Percentiles rank a stretch among this genome's conserved stretches.
These are phyloP conservation scores for Paraescarpia echinospica DNA, from an alignment of 1,140 invertebrate species.

Conservation along the genomic window DNA sequence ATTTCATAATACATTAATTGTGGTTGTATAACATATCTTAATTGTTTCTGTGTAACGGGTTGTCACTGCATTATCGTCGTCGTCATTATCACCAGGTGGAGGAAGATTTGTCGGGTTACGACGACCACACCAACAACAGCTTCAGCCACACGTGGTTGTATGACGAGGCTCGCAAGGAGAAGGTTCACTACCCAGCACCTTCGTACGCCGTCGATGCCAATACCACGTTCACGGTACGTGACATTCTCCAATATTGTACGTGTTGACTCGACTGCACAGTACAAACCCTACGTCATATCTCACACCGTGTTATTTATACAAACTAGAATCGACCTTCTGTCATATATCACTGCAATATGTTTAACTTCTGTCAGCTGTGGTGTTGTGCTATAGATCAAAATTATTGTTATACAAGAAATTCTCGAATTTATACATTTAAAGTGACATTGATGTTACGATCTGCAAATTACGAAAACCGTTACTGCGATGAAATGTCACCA, in stretches of 20 bases:
- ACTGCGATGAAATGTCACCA: too few relatives aligned
- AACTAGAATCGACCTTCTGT: not conserved
- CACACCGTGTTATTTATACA: not conserved
- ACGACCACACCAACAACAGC: constrained; percentile 81
- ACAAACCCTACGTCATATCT: not conserved
- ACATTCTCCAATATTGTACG: not conserved
- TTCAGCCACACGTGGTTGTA: constrained; percentile 81
- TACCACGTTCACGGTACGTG: constrained; percentile 76
- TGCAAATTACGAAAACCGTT: too few relatives aligned
- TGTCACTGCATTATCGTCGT: not conserved
- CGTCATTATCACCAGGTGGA: constrained; percentile 66
- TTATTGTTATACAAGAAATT: too few relatives aligned
- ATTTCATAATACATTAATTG: not conserved
- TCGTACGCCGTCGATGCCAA: constrained; percentile 93
- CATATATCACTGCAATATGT: not conserved
- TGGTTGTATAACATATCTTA: not conserved
- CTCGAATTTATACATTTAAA: too few relatives aligned
- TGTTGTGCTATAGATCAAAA: too few relatives aligned
- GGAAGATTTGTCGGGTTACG: constrained; percentile 83
- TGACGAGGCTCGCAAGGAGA: constrained; percentile 80
- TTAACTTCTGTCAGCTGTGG: too few relatives aligned
- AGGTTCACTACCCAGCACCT: constrained; percentile 81
- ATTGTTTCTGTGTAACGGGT: not conserved
- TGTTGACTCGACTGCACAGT: not conserved
- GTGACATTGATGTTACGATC: too few relatives aligned